These are phyloP conservation scores for Drosophila santomea DNA, from an alignment of 1,140 invertebrate genomes.

Conservation along the genomic window DNA sequence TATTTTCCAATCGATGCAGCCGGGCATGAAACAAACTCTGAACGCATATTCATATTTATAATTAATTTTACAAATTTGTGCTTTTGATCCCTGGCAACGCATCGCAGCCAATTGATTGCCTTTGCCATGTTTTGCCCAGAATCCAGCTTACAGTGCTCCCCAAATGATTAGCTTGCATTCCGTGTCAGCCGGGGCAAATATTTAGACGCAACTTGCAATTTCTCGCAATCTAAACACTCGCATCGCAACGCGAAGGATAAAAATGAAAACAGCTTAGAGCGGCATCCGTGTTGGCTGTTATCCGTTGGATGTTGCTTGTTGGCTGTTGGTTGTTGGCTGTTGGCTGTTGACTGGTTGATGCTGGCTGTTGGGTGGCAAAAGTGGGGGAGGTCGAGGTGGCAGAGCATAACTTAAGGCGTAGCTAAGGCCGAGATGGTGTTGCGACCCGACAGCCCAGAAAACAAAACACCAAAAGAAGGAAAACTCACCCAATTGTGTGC, in stretches of 20 bases:
- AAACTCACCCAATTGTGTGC: conserved; percentile 68
- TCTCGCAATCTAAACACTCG: conserved; percentile 75
- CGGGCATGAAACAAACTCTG: conserved; percentile 31
- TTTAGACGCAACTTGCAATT: conserved; percentile 79
- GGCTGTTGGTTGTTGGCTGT: neutral
- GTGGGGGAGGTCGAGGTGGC: conserved; percentile 3
- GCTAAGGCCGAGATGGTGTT: conserved; percentile 49
- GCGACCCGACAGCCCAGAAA: conserved; percentile 26
- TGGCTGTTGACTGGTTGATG: too few relatives aligned
- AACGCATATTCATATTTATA: conserved; percentile 51
- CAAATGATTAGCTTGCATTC: conserved; percentile 45
- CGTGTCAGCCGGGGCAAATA: conserved; percentile 54
- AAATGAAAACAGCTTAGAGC: conserved; percentile 60
- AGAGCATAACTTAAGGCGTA: conserved; percentile 75
- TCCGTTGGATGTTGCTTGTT: conserved; percentile 11
- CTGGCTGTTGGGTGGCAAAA: neutral
- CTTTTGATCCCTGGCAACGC: conserved; percentile 11
- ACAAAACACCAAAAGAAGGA: conserved; percentile 8
- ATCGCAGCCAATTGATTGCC: conserved; percentile 22
- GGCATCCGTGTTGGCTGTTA: conserved; percentile 31
- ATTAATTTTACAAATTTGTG: conserved; percentile 47
- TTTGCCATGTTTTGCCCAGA: neutral
- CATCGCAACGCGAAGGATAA: conserved; percentile 57
- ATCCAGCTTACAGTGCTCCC: conserved; percentile 5
- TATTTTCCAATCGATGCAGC: conserved; percentile 4